Evolutionary conservation across 2,113 vertebrate genomes (phyloP).

Genomic region (Bucco capensis): DNA sequence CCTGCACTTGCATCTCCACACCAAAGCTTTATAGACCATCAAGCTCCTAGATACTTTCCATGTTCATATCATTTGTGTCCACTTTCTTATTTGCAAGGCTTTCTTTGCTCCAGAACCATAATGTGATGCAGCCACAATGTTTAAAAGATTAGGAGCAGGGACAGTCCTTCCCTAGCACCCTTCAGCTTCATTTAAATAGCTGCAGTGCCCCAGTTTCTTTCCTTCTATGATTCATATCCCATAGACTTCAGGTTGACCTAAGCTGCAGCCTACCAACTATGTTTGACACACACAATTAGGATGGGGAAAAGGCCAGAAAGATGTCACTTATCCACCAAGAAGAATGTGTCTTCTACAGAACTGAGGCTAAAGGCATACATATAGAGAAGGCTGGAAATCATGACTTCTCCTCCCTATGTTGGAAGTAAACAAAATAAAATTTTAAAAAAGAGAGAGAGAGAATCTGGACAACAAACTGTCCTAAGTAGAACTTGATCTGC

Average conservation of each 20-base stretch:
- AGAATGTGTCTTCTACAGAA: neutral
- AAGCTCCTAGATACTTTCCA: neutral
- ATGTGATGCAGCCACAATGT: neutral
- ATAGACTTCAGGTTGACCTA: neutral
- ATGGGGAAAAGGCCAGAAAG: neutral
- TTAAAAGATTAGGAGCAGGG: neutral
- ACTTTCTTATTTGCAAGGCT: neutral
- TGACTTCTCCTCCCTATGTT: neutral
- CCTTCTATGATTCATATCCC: slow-evolving; percentile 29
- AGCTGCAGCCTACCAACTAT: neutral
- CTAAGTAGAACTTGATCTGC: neutral
- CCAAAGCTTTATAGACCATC: neutral
- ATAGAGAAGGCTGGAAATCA: neutral
- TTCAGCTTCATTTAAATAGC: slow-evolving; percentile 21
- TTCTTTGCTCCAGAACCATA: neutral
- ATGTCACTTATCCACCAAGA: neutral
- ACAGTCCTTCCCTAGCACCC: slow-evolving; percentile 15
- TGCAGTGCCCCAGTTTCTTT: slow-evolving; percentile 60
- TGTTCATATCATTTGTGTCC: fast-evolving
- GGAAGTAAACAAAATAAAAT: neutral
- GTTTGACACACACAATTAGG: neutral
- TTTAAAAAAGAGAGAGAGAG: too few species aligned
- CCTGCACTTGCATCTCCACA: neutral
- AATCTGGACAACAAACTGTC: neutral
- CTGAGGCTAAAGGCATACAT: neutral